phyloP scores from a whole-genome alignment of 2,888 invertebrate genomes.

The Nomada fucata region DNA sequence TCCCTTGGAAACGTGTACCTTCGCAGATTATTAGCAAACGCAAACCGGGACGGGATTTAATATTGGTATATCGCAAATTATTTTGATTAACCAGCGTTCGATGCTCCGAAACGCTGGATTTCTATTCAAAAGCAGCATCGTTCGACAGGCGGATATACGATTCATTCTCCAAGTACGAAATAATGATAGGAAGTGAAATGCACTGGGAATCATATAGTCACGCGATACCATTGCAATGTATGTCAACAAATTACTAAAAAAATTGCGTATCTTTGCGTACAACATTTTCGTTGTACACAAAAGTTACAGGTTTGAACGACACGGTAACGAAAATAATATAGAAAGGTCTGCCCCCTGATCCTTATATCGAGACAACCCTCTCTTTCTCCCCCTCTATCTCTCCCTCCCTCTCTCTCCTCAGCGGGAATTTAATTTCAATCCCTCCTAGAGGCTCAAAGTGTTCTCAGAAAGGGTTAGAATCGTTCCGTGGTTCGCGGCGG shows the following conservation, averaged over 20 bases:
- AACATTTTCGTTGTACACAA: neutral
- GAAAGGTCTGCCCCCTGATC: constrained; percentile 12
- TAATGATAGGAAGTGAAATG: too few species aligned
- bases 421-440: constrained; percentile 63
- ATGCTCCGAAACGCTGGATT: too few species aligned
- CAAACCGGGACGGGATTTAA: constrained; percentile 24
- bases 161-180: too few species aligned
- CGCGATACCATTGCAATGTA: too few species aligned
- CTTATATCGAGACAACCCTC: constrained; percentile 31
- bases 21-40: constrained; percentile 19
- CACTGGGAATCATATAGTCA: too few species aligned
- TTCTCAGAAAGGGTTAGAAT: constrained; percentile 39
- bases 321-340: neutral
- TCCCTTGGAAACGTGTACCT: constrained; percentile 16
- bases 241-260: too few species aligned
- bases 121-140: too few species aligned
- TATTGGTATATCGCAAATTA: constrained; percentile 2
- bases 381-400: constrained; percentile 1
- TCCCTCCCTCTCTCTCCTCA: neutral
- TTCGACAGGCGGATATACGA: too few species aligned
- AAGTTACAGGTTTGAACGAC: neutral
- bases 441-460: constrained; percentile 34
- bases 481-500: constrained; percentile 49
- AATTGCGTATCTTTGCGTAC: too few species aligned
- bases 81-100: too few species aligned